Evolutionary conservation across 2,113 vertebrate species (phyloP).

Genomic region (Mirza zaza): DNA sequence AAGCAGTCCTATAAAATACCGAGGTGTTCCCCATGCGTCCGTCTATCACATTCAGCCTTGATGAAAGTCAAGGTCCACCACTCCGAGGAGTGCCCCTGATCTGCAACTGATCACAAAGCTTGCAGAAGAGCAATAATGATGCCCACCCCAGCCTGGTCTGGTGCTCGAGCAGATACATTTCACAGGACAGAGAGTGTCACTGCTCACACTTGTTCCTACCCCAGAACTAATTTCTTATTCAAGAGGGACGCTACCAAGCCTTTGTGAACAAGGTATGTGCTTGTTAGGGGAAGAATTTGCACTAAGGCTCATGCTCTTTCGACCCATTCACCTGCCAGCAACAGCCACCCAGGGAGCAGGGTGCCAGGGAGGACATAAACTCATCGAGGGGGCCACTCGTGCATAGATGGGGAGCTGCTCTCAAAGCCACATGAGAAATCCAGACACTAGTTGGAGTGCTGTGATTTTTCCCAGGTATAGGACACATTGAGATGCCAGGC

Average conservation of each 20-base stretch:
- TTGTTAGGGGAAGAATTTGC: neutral
- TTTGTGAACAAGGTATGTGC: neutral
- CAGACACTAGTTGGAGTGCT: neutral
- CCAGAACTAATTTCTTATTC: neutral
- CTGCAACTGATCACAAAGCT: neutral
- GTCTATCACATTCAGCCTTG: neutral
- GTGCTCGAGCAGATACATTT: neutral
- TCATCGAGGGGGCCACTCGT: accelerated
- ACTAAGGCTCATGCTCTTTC: neutral
- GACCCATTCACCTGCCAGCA: neutral
- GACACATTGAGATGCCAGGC: neutral
- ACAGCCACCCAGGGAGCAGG: neutral
- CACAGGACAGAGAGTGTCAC: neutral
- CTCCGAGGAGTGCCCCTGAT: neutral
- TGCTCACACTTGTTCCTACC: neutral
- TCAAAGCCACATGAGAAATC: neutral
- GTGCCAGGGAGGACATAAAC: neutral
- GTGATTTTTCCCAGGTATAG: neutral
- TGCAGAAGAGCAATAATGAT: neutral
- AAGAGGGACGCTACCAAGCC: neutral
- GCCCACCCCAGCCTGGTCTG: neutral
- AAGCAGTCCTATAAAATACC: neutral
- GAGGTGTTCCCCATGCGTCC: neutral
- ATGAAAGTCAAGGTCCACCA: neutral
- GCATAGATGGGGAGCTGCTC: neutral